phyloP scores from a whole-genome alignment of 53 echinoderm and acorn worm species.

The Antedon mediterranea region DNA sequence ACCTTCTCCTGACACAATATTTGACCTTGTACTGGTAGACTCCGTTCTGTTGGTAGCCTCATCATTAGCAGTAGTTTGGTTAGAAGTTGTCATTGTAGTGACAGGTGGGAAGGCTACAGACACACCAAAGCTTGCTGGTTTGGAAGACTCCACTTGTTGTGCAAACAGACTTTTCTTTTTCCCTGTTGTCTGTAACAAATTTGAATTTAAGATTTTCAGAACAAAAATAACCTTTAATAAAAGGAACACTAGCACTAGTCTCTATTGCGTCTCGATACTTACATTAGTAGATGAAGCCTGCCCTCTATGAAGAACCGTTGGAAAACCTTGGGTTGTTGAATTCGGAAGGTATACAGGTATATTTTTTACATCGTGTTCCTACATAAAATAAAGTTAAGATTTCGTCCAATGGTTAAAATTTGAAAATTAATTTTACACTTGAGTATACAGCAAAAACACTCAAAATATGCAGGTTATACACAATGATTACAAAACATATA shows the following conservation, averaged over 20 bases:
- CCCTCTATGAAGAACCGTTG: conserved; percentile 48
- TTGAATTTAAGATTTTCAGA: background rate
- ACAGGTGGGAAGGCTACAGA: background rate
- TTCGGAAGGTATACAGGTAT: conserved; percentile 42
- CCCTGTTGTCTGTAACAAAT: background rate
- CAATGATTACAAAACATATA: too few relatives aligned
- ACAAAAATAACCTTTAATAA: too few relatives aligned
- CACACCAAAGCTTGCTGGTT: conserved; percentile 64
- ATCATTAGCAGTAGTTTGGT: background rate
- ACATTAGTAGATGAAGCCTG: background rate
- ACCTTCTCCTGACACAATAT: background rate
- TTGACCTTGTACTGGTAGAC: background rate
- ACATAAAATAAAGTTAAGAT: background rate
- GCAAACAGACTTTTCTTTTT: conserved; percentile 76
- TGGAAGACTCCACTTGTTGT: conserved; percentile 59
- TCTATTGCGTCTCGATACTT: background rate
- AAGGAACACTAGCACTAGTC: too few relatives aligned
- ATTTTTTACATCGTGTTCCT: conserved; percentile 71
- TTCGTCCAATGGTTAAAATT: too few relatives aligned
- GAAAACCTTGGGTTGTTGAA: conserved; percentile 59
- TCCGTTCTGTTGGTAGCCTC: background rate
- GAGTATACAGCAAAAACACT: too few relatives aligned
- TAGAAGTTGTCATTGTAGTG: background rate
- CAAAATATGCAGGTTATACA: too few relatives aligned
- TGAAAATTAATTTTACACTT: too few relatives aligned